Base-by-base conservation (phyloP, 2,797 vertebrate genomes). In the Acrocephalus scirpaceus region DNA sequence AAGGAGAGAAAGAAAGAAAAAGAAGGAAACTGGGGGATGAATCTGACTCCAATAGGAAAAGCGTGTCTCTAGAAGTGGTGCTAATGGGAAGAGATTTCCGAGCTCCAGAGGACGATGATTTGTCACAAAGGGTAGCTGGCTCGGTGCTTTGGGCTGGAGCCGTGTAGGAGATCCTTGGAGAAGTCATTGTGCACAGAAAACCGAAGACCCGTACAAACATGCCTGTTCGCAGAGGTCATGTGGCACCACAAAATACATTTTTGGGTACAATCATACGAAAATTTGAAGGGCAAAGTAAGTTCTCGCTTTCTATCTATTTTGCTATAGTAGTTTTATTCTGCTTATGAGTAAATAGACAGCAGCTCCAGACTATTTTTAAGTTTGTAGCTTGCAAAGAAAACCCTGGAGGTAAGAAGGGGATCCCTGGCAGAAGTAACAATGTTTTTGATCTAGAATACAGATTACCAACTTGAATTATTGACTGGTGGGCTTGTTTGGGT, bases 251-350 rank as follows among this genome's bases (percentile, higher is more conserved):
- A 90, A 99, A 99, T 97, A 99, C 99, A 44, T 99, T 99, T 97
- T 97, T 99, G 97, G 99, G 99, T 97, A 98, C 99, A 97, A 99
- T 99, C 96, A 99, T 99, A 96, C 98, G 99, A 96, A 99, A 99
- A 99, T 99, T 99, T 98, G 99, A 99, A 98, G 99, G 98, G 96
- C 99, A 99, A 98, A 99, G 99, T 99, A 98, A 99, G 99, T 99
- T 98, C 79, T 95, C 71, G 96, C 96, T 97, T 90, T 97, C 96
- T 98, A 81, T 97, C 89, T 76, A 79, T 97, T 97, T 96, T 84
- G 91, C 69, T 86, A 67, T 90, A 82, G 91, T 96, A 82, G 91
- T 96, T 96, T 95, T 81, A 94, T 92, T 96, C 95, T 84, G 93
- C 88, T 56, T 79, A 81, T 64, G 90, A 74, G 91, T 70, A 83